Base-by-base conservation (phyloP, 1,140 invertebrate genomes). In the Sarcophaga bullata region DNA sequence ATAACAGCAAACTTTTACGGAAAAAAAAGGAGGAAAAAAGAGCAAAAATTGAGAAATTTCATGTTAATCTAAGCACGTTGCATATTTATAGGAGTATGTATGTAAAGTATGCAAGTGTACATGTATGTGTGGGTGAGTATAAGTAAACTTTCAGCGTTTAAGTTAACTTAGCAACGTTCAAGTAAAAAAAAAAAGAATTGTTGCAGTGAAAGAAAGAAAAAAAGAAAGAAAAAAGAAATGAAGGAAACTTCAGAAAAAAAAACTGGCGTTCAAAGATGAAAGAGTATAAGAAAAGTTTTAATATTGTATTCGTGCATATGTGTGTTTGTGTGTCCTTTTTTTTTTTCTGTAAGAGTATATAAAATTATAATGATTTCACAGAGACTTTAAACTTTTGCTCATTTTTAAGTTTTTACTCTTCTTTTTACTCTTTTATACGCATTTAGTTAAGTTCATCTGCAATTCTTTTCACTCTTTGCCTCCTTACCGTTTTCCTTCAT, bases 371-470 rank as follows among this genome's bases (percentile, higher is more conserved):
- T 68, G 62, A 68, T 68, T 68, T 68, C 62, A 68, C 19, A 68
- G 62, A 68, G 62, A 68, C 62, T 68, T 68, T 68, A 68, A 68
- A 68, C 62, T 68, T 68, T 68, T 68, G 62, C 62, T 68, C 62
- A 68, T 68, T 68, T 68, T 68, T 68, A 68, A 68, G 62, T 68
- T 68, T 68, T 58, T n/a, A 11, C n/a, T n/a, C 54, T 58, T 13
- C 54, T 1, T 1, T 37, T 37, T 37, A 37, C 25, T 37, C 25
- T 58, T 58, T 58, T 68, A 68, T 68, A 68, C 62, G 62, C 62
- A 68, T n/a, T 68, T 68, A 68, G 25, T 37, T 37, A 37, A 37
- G 25, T 37, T 37, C 25, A 37, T 37, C 25, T 37, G 25, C 25
- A 1, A 37, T 37, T 37, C 25, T 37, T 37, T 37, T 37, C 25